These are phyloP conservation scores for Calcarius lapponicus DNA, from an alignment of 2,797 vertebrate genomes.

Conservation along the genomic window DNA sequence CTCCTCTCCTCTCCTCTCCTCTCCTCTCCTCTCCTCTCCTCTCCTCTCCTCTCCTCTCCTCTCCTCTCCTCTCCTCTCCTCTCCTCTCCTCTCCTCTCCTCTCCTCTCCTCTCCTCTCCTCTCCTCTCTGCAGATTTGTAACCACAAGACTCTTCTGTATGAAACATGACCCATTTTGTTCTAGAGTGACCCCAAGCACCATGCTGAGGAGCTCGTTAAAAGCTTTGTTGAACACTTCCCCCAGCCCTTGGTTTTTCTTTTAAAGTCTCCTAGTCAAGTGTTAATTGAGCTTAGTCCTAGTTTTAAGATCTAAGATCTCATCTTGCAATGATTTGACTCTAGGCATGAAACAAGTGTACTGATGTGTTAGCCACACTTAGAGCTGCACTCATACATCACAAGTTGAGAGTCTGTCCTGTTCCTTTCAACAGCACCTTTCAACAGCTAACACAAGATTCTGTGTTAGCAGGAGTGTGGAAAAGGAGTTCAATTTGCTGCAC, in stretches of 20 bases:
- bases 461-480: neutral
- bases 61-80: neutral
- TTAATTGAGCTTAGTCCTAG: neutral
- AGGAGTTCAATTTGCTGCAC: neutral
- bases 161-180: neutral
- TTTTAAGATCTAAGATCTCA: conserved; percentile 3
- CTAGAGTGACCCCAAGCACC: neutral
- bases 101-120: no score
- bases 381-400: neutral
- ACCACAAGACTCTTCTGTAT: neutral
- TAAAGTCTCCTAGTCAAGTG: neutral
- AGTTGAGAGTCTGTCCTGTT: neutral
- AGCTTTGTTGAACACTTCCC: neutral
- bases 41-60: no score
- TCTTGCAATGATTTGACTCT: neutral
- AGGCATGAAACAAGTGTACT: conserved; percentile 15
- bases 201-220: neutral
- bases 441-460: neutral
- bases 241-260: neutral
- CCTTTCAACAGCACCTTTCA: conserved; percentile 25
- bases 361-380: neutral
- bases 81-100: neutral
- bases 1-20: no score
- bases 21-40: no score
- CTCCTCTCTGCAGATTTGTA: neutral